These are phyloP conservation scores for Arctia plantaginis DNA, from an alignment of 2,888 invertebrate genomes.

Conservation along the genomic window DNA sequence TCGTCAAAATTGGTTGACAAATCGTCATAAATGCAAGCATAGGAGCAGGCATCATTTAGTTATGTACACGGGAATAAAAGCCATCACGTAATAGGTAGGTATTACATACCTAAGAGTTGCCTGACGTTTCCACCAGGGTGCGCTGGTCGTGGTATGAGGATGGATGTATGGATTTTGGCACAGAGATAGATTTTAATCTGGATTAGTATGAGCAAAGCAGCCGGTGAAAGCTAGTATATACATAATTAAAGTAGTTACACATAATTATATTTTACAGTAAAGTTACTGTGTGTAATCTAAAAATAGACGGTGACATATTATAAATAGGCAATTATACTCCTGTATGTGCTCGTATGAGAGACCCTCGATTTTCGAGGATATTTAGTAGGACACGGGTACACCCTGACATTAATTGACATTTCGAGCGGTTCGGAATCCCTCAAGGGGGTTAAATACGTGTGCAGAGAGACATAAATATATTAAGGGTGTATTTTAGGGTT, in stretches of 20 bases:
- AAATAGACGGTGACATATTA: constrained; percentile 41
- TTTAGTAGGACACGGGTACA: constrained; percentile 44
- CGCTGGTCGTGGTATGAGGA: background rate
- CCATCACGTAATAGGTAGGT: too few relatives aligned
- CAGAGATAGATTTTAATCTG: background rate
- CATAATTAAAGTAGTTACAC: background rate
- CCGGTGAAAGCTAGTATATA: background rate
- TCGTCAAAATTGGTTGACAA: too few relatives aligned
- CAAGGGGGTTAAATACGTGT: constrained; percentile 44
- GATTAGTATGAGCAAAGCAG: background rate
- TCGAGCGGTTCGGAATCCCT: constrained; percentile 47
- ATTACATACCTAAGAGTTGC: background rate
- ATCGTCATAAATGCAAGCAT: too few relatives aligned
- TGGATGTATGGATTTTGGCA: background rate
- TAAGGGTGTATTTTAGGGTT: constrained; percentile 39
- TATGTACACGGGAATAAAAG: too few relatives aligned
- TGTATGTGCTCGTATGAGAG: constrained; percentile 42
- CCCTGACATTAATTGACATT: constrained; percentile 61
- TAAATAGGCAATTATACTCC: constrained; percentile 44
- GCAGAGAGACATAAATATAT: constrained; percentile 41
- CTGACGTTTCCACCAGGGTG: background rate
- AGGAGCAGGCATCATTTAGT: too few relatives aligned
- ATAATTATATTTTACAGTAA: background rate
- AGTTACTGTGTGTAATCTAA: constrained; percentile 20
- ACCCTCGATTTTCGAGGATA: constrained; percentile 43